Evolutionary conservation across 1,140 invertebrate species (phyloP).

Genomic region (Melanaphis sacchari): DNA sequence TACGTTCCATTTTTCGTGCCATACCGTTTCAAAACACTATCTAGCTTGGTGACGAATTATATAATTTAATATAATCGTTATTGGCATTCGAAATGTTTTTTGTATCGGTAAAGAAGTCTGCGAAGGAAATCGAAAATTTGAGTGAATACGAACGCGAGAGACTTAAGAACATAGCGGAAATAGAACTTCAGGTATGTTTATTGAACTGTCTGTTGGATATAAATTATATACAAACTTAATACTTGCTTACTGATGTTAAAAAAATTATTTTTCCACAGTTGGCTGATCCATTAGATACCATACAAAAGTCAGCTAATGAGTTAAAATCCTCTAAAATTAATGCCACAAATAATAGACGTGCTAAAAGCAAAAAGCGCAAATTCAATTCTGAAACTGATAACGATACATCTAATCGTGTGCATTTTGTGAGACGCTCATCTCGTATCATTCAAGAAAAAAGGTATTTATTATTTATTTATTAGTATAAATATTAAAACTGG

Average conservation of each 20-base stretch:
- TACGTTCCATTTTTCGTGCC: not conserved
- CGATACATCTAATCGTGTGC: not conserved
- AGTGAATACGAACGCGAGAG: not conserved
- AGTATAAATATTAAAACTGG: not conserved
- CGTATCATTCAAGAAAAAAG: conserved; percentile 31
- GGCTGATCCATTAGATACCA: not conserved
- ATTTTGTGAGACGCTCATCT: conserved; percentile 25
- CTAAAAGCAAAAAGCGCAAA: not conserved
- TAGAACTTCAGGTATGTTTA: not conserved
- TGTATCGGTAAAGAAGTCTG: not conserved
- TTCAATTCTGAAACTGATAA: no score
- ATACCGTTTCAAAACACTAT: not conserved
- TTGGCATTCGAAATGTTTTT: not conserved
- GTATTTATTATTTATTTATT: not conserved
- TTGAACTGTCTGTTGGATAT: not conserved
- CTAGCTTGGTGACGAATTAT: not conserved
- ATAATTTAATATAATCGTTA: not conserved
- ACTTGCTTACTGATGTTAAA: not conserved
- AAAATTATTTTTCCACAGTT: not conserved
- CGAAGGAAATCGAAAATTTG: not conserved
- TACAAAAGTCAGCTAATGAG: not conserved
- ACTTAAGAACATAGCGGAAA: not conserved
- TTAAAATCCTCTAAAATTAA: not conserved
- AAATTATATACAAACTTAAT: not conserved
- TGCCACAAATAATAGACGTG: not conserved